These are phyloP conservation scores for Dendrophyllia cribrosa DNA, from an alignment of 64 coral and sea anemone species.

Conservation along the genomic window DNA sequence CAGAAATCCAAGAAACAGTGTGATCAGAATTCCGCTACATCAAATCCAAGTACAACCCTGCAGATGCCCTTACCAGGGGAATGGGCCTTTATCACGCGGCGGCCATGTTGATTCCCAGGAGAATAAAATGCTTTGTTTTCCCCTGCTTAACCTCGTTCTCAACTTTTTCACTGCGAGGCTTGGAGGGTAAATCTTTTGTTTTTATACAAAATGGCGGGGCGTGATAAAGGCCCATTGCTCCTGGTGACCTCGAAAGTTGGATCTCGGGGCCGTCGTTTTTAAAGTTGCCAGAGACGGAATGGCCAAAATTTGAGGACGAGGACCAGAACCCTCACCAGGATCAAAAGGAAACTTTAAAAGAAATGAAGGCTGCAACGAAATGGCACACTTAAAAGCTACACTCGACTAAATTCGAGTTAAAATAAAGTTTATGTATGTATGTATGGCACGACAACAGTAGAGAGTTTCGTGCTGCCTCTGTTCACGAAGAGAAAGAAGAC, in stretches of 20 bases:
- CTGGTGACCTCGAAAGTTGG: constrained; percentile 22
- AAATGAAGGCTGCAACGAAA: not conserved
- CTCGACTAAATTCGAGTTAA: too few relatives aligned
- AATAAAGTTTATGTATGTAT: too few relatives aligned
- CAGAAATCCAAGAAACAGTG: constrained; percentile 68
- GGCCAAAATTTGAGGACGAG: constrained; percentile 41
- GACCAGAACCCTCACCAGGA: not conserved
- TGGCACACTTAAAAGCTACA: too few relatives aligned
- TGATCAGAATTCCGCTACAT: constrained; percentile 50
- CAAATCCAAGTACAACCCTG: constrained; percentile 58
- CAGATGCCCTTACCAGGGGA: constrained; percentile 65
- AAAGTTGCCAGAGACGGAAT: not conserved
- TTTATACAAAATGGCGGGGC: too few relatives aligned
- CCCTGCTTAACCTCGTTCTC: too few relatives aligned
- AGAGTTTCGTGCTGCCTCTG: not conserved
- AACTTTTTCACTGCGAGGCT: too few relatives aligned
- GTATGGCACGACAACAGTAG: not conserved
- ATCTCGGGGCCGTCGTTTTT: constrained; percentile 48
- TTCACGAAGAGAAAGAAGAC: not conserved
- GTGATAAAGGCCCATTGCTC: too few relatives aligned
- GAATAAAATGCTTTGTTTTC: too few relatives aligned
- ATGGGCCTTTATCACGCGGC: too few relatives aligned
- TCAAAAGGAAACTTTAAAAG: not conserved
- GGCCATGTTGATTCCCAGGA: too few relatives aligned
- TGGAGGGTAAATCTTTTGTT: too few relatives aligned